These are phyloP conservation scores for Apodemia hepburni DNA, from an alignment of 2,888 invertebrate genomes.

Conservation along the genomic window DNA sequence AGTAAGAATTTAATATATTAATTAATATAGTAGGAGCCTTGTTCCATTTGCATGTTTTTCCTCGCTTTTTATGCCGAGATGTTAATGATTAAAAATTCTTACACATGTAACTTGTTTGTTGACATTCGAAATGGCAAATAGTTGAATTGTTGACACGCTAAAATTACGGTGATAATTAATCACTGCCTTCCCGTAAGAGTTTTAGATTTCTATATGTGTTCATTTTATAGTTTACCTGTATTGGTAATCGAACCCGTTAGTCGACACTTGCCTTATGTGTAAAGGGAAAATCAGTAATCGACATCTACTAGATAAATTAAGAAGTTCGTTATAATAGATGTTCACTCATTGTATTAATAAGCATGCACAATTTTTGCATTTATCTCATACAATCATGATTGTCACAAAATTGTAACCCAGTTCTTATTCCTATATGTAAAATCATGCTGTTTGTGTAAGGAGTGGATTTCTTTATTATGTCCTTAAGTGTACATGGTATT, in stretches of 20 bases:
- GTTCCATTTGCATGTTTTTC: conserved; percentile 66
- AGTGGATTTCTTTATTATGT: conserved; percentile 23
- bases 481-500: conserved; percentile 20
- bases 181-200: conserved; percentile 62
- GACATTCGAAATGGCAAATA: conserved; percentile 46
- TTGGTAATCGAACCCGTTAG: conserved; percentile 32
- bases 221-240: conserved; percentile 50
- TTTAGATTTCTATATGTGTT: conserved; percentile 54
- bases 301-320: conserved; percentile 20
- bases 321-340: conserved; percentile 20
- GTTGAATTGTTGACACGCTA: conserved; percentile 40
- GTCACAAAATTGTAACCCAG: conserved; percentile 40
- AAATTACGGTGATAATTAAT: conserved; percentile 45
- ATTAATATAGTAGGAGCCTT: conserved; percentile 58
- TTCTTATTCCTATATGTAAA: conserved; percentile 26
- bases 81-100: conserved; percentile 49
- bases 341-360: conserved; percentile 18
- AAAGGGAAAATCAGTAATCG: conserved; percentile 31
- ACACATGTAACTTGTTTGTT: conserved; percentile 51
- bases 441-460: conserved; percentile 19
- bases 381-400: conserved; percentile 38
- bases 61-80: conserved; percentile 64
- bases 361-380: conserved; percentile 61
- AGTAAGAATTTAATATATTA: conserved; percentile 75
- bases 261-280: conserved; percentile 55